Evolutionary conservation across 2,797 vertebrate genomes (phyloP).

Genomic region (Urophycis tenuis): DNA sequence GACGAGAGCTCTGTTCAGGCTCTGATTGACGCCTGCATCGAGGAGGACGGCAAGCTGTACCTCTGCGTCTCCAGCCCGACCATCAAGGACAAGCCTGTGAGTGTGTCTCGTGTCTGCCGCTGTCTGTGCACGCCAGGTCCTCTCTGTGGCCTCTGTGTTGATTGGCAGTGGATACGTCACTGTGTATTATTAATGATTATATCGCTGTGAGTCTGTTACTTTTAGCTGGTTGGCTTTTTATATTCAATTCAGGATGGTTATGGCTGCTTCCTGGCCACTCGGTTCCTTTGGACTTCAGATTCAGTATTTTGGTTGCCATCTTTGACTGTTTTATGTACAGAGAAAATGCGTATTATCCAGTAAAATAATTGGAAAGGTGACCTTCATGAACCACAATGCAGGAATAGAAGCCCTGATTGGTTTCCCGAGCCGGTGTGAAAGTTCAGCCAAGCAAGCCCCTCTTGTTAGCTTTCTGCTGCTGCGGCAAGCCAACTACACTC

Average conservation of each 20-base stretch:
- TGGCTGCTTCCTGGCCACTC: neutral
- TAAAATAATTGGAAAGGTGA: too few species aligned
- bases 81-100: slow-evolving; percentile 98
- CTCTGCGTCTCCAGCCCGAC: slow-evolving; percentile 98
- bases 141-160: neutral
- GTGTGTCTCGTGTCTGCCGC: slow-evolving; percentile 48
- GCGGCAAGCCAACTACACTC: neutral
- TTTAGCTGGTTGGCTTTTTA: neutral
- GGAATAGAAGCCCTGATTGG: neutral
- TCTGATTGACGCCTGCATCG: slow-evolving; percentile 96
- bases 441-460: neutral
- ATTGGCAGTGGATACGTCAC: neutral
- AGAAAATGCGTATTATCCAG: too few species aligned
- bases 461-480: neutral
- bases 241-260: neutral
- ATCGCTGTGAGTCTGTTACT: neutral
- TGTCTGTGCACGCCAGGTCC: neutral
- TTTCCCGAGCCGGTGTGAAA: neutral
- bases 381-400: neutral
- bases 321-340: neutral
- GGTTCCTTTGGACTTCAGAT: neutral
- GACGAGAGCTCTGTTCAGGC: slow-evolving; percentile 99
- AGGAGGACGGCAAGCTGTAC: slow-evolving; percentile 98
- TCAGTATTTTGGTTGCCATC: neutral
- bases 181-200: neutral